Evolutionary conservation across 2,113 vertebrate species (phyloP), one percentile per base, ranked within the genome.

Genomic region (Oceanites oceanicus): DNA sequence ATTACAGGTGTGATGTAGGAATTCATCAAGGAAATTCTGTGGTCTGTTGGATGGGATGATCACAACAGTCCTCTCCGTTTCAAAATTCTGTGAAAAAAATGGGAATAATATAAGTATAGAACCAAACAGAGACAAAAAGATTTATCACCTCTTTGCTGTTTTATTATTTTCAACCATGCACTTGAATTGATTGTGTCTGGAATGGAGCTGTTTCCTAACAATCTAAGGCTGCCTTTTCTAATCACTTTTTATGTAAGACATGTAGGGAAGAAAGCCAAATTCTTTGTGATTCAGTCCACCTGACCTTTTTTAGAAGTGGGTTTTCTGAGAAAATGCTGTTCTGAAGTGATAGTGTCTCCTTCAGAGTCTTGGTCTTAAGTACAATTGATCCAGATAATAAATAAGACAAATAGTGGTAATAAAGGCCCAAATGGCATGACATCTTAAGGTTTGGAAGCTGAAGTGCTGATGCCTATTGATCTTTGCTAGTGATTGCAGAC

Each of bases 301-400:
- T 74, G 66, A 77, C 10, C 26, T 74, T 67, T 93, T 62, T 71
- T 49, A 61, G 36, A 86, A 79, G 38, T 14, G 11, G 13, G 0
- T 11, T 92, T 88, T 91, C 66, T 86, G 65, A 90, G 22, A 88
- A 96, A 92, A 67, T 36, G 47, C 36, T 4, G 5, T 87, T 93
- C 53, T 63, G n/a, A 92, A 92, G 47, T 23, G 52, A 70, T 67
- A 72, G 7, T 74, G 45, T 70, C 58, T 88, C 45, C 71, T 76
- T 96, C 25, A 53, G 67, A 34, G 29, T 34, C 58, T 65, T 45
- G 15, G 34, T 83, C 61, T 94, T 85, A 94, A 90, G 87, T 55
- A 86, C 94, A 94, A 96, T 93, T 83, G 85, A 90, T 96, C 36
- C 45, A 74, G 50, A 71, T 63, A 92, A 90, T 80, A 94, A 94